Evolutionary conservation across 2,113 vertebrate species (phyloP).

Genomic region (Apodemus sylvaticus): DNA sequence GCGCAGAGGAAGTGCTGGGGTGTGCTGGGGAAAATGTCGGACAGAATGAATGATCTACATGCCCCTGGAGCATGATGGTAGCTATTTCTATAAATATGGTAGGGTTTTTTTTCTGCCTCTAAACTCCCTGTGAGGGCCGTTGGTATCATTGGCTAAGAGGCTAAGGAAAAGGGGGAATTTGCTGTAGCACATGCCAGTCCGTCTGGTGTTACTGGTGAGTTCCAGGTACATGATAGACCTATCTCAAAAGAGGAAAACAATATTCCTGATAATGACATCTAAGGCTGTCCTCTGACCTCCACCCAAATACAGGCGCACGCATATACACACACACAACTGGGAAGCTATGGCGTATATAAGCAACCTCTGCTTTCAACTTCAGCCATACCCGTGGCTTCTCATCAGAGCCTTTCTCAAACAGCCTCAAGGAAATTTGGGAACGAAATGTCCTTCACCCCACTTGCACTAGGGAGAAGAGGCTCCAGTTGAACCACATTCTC

Average conservation of each 20-base stretch:
- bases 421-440: neutral
- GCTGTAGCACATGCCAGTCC: neutral
- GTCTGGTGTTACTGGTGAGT: too few relatives aligned
- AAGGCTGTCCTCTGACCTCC: neutral
- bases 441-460: neutral
- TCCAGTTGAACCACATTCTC: neutral
- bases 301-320: neutral
- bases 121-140: neutral
- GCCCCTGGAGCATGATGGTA: neutral
- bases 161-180: neutral
- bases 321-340: neutral
- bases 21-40: conserved; percentile 29
- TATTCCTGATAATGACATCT: neutral
- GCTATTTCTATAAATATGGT: neutral
- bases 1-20: neutral
- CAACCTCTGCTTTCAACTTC: neutral
- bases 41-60: neutral
- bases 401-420: neutral
- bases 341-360: neutral
- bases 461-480: neutral
- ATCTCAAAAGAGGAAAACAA: neutral
- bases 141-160: neutral
- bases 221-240: neutral
- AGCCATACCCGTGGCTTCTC: neutral
- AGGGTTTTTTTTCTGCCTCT: neutral